Evolutionary conservation across 2,113 vertebrate genomes (phyloP), one percentile per base, ranked within the genome.

Genomic region (Vidua chalybeata): DNA sequence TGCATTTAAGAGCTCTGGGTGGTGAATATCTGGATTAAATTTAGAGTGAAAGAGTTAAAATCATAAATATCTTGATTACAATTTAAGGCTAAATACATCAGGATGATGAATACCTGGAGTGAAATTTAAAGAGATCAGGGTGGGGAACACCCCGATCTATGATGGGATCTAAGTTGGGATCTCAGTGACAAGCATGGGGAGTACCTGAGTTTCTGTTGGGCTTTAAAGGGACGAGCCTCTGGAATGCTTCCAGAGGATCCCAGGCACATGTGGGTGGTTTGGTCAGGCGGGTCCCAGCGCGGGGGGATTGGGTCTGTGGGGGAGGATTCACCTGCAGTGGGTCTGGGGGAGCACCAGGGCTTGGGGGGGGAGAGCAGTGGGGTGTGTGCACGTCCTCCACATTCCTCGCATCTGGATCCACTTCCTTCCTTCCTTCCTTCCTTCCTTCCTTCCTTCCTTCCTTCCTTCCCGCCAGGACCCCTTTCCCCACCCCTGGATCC

Each of bases 271-370:
- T 33, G 43, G 22, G 43, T 27, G 22, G 31, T 49, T 80, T 31
- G 85, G 5, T 49, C 30, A 8, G 59, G 41, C 0, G 1, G n/a
- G 19, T 28, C 10, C n/a, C 9, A 5, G n/a, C 1, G 13, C 0
- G 3, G 31, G 62, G 24, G 31, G 13, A 13, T 35, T 0, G 3
- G 35, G 15, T 7, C 19, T 6, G 28, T 12, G 41, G 30, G 45
- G 37, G 8, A 31, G 52, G 55, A n/a, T 58, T n/a, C 33, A 33
- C 31, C 55, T 0, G 1, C 31, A 33, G 30, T 8, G 8, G 55
- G 31, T 6, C 55, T 56, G 28, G 64, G 24, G 69, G 30, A 7
- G 43, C 49, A 33, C 9, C 2, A 26, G 54, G 62, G 62, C 11
- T 3, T 22, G 54, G 73, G 46, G 33, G 35, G 35, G 35, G 35